These are phyloP conservation scores for Muschampia plurimacula DNA, from an alignment of 2,888 invertebrate genomes.

Conservation along the genomic window DNA sequence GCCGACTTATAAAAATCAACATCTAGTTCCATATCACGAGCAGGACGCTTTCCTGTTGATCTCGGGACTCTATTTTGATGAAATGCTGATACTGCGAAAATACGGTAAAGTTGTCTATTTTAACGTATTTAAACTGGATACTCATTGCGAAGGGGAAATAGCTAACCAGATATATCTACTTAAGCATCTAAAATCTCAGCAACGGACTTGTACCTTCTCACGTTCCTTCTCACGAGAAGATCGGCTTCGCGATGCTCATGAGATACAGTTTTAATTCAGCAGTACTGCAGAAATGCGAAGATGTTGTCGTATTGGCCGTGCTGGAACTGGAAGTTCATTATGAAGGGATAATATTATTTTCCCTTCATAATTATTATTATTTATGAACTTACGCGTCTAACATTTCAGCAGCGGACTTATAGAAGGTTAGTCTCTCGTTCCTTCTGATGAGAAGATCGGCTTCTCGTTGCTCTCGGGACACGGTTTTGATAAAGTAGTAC, in stretches of 20 bases:
- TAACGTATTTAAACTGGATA: conserved; percentile 87
- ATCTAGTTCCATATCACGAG: conserved; percentile 65
- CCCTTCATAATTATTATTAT: no score
- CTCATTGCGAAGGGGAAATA: conserved; percentile 85
- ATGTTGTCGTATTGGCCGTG: conserved; percentile 84
- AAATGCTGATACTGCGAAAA: conserved; percentile 77
- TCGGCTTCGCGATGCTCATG: conserved; percentile 72
- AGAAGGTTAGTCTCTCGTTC: conserved; percentile 72
- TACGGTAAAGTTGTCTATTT: conserved; percentile 80
- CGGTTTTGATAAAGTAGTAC: conserved; percentile 76
- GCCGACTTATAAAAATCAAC: conserved; percentile 68
- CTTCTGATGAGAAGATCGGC: conserved; percentile 59
- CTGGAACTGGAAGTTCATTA: conserved; percentile 88
- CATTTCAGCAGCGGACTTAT: conserved; percentile 66
- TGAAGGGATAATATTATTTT: conserved; percentile 62
- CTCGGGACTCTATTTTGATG: conserved; percentile 70
- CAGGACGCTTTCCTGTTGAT: conserved; percentile 66
- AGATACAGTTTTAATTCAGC: conserved; percentile 71
- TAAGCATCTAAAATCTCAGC: conserved; percentile 66
- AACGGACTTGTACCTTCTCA: conserved; percentile 66
- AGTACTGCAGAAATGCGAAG: conserved; percentile 77
- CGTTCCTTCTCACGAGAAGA: conserved; percentile 59
- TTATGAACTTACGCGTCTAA: conserved; percentile 58
- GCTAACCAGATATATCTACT: conserved; percentile 43
- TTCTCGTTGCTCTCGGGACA: conserved; percentile 70